phyloP scores from a whole-genome alignment of 2,888 invertebrate genomes.

The Deroplatys truncata region DNA sequence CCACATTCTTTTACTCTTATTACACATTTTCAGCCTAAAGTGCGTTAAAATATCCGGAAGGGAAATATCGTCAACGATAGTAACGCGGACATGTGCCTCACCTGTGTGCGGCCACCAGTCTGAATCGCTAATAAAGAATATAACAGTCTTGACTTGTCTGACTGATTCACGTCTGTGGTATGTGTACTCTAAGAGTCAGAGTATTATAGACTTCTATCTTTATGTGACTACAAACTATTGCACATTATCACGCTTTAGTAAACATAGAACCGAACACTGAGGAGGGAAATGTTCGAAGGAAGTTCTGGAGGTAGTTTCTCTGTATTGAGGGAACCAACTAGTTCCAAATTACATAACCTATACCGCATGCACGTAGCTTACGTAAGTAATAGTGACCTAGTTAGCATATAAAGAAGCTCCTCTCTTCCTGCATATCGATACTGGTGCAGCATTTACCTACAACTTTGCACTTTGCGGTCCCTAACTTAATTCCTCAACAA shows the following conservation, averaged over 20 bases:
- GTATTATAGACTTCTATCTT: no score
- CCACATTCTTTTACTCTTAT: no score
- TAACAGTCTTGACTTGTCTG: no score
- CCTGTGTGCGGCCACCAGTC: no score
- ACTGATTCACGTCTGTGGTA: no score
- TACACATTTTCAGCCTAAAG: no score
- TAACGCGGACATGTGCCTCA: no score
- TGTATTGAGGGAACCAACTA: not conserved
- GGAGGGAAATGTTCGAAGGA: not conserved
- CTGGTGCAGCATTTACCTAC: not conserved
- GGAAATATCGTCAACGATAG: no score
- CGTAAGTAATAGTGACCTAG: not conserved
- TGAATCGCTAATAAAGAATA: no score
- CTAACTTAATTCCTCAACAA: not conserved
- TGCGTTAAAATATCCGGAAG: no score
- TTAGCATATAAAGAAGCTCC: not conserved
- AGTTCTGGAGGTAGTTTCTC: not conserved
- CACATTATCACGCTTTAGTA: not conserved
- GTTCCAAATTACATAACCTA: not conserved
- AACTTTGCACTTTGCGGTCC: not conserved
- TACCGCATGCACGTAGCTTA: not conserved
- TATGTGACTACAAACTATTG: not conserved
- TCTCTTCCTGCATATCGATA: not conserved
- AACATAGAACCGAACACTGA: no score
- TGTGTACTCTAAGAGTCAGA: no score